Evolutionary conservation across 2,888 invertebrate species (phyloP).

Genomic region (Gortyna flavago): DNA sequence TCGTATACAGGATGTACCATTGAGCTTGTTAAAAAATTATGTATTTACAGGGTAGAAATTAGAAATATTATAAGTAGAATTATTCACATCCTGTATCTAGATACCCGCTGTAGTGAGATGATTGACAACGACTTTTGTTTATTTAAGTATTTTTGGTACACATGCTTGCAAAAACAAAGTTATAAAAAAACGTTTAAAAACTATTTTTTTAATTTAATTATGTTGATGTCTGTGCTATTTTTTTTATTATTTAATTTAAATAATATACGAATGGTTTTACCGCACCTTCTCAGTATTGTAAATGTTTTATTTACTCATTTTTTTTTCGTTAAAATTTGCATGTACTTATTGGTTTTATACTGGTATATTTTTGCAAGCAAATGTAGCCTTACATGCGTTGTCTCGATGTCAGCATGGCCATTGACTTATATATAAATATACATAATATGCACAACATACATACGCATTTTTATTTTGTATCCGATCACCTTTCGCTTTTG

Average conservation of each 20-base stretch:
- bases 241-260: not conserved
- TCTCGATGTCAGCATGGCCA: conserved; percentile 80
- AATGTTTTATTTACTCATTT: not conserved
- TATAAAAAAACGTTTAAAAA: not conserved
- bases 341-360: conserved; percentile 7
- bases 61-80: conserved; percentile 37
- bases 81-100: conserved; percentile 50
- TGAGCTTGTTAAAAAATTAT: conserved; percentile 58
- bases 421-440: conserved; percentile 87
- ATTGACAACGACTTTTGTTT: conserved; percentile 42
- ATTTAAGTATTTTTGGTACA: conserved; percentile 37
- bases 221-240: not conserved
- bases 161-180: conserved; percentile 46
- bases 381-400: conserved; percentile 39
- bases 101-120: conserved; percentile 60
- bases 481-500: conserved; percentile 64
- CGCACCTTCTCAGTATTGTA: not conserved
- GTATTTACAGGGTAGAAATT: conserved; percentile 54
- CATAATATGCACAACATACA: conserved; percentile 74
- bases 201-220: not conserved
- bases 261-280: not conserved
- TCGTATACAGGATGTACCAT: conserved; percentile 52
- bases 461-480: conserved; percentile 83
- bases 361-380: conserved; percentile 54
- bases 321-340: conserved; percentile 18